Conservation (phyloP, 1,140 invertebrate genomes). For the Araneus ventricosus region DNA sequence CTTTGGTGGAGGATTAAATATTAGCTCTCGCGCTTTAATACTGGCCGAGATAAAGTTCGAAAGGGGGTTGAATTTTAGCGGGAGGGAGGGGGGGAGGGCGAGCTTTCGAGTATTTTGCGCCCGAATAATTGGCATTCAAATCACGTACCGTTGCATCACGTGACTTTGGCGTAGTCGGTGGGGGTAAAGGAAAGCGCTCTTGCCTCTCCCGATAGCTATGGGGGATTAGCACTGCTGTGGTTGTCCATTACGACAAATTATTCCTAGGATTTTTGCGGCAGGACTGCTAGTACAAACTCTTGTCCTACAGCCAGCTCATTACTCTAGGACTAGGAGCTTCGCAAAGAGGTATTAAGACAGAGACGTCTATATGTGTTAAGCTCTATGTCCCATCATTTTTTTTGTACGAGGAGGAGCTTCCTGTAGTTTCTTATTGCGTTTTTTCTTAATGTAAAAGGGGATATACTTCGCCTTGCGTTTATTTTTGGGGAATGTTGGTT, state of each 20-base stretch:
- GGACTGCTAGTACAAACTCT: slow-evolving; percentile 53
- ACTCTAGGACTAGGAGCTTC: slow-evolving; percentile 67
- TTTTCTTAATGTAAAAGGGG: slow-evolving; percentile 69
- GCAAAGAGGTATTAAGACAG: slow-evolving; percentile 74
- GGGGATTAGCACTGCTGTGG: slow-evolving; percentile 72
- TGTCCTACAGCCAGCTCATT: slow-evolving; percentile 74
- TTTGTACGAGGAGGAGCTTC: neutral
- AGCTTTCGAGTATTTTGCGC: slow-evolving; percentile 73
- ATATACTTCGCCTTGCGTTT: slow-evolving; percentile 61
- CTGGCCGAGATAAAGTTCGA: slow-evolving; percentile 74
- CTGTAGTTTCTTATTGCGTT: slow-evolving; percentile 47
- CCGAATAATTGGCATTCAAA: slow-evolving; percentile 75
- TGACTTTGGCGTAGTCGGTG: slow-evolving; percentile 33
- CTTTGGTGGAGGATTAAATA: slow-evolving; percentile 73
- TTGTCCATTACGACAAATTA: slow-evolving; percentile 75
- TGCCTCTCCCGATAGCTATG: slow-evolving; percentile 65
- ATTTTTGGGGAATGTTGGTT: slow-evolving; percentile 49
- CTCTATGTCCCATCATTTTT: slow-evolving; percentile 46
- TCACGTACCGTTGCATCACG: slow-evolving; percentile 69
- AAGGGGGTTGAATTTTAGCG: slow-evolving; percentile 54
- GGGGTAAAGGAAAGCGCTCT: slow-evolving; percentile 40
- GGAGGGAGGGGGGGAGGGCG: neutral
- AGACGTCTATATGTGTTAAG: slow-evolving; percentile 72
- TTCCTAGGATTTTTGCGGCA: slow-evolving; percentile 74
- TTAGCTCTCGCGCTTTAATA: slow-evolving; percentile 74